These are phyloP conservation scores for Nothura maculosa DNA, from an alignment of 2,797 vertebrate species.

Conservation along the genomic window DNA sequence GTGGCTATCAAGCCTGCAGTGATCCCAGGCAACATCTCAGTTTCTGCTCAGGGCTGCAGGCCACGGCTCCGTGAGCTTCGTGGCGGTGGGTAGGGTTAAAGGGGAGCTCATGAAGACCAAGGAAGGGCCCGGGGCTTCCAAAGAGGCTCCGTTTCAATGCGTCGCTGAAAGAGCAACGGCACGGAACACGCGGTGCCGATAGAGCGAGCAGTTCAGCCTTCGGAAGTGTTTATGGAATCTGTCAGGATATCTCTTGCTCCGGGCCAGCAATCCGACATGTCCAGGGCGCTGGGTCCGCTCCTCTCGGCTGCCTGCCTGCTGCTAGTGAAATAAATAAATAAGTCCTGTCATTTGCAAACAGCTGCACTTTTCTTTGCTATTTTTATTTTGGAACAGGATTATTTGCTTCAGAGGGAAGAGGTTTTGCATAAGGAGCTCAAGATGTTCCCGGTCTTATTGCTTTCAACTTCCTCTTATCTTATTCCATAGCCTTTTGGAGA, in stretches of 20 bases:
- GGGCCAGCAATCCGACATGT: not conserved
- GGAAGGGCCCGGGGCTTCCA: not conserved
- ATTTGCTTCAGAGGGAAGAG: not conserved
- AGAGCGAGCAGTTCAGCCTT: not conserved
- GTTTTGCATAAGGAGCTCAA: not conserved
- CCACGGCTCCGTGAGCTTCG: not conserved
- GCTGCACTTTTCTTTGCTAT: not conserved
- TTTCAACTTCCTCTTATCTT: not conserved
- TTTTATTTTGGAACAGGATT: not conserved
- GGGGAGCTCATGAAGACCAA: too few relatives aligned
- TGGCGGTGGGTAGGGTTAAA: fast-evolving
- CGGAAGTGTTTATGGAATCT: not conserved
- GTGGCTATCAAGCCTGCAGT: not conserved
- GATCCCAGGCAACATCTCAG: not conserved
- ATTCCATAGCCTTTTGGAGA: fast-evolving
- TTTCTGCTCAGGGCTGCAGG: not conserved
- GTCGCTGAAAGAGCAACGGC: not conserved
- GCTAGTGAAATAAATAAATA: not conserved
- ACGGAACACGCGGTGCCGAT: fast-evolving
- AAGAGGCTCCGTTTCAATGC: not conserved
- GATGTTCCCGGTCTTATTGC: not conserved
- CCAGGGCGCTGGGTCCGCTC: not conserved
- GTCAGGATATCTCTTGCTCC: not conserved
- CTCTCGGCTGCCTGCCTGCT: not conserved
- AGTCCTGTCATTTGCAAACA: not conserved